Conservation (phyloP, 1,140 invertebrate genomes). For the Cyclargus thomasi region DNA sequence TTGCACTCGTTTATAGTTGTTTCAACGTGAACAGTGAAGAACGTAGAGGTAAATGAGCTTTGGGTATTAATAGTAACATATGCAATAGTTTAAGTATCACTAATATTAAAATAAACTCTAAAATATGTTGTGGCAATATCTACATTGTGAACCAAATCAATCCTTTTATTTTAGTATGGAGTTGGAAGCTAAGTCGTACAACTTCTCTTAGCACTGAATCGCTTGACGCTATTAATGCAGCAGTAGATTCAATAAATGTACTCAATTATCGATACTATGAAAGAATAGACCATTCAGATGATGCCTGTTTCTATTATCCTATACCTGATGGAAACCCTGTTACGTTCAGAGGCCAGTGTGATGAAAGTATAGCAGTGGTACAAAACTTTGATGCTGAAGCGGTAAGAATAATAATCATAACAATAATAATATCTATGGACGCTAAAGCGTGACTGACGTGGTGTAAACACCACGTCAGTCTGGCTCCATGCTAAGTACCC, state of each 20-base stretch:
- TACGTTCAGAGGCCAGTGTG: slow-evolving; percentile 43
- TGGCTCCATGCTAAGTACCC: too few species aligned
- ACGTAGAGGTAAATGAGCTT: slow-evolving; percentile 35
- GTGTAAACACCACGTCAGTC: too few species aligned
- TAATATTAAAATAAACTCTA: too few species aligned
- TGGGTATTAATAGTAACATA: too few species aligned
- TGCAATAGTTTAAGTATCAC: too few species aligned
- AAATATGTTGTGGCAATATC: not conserved
- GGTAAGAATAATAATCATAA: slow-evolving; percentile 34
- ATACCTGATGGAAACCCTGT: slow-evolving; percentile 33
- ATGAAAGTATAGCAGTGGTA: slow-evolving; percentile 37
- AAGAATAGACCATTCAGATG: slow-evolving; percentile 33
- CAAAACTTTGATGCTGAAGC: slow-evolving; percentile 34
- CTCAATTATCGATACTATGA: slow-evolving; percentile 45
- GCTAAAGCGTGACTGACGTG: too few species aligned
- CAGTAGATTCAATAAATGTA: slow-evolving; percentile 39
- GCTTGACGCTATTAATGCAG: slow-evolving; percentile 33
- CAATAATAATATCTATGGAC: too few species aligned
- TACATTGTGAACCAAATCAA: not conserved
- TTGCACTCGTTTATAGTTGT: slow-evolving; percentile 58
- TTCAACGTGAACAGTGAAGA: slow-evolving; percentile 35
- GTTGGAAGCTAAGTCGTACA: slow-evolving; percentile 51
- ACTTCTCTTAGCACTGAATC: slow-evolving; percentile 29
- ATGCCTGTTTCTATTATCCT: slow-evolving; percentile 51
- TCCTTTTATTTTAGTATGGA: slow-evolving; percentile 41